Evolutionary conservation across 2,888 invertebrate species (phyloP), one percentile per base, ranked within the genome.

Genomic region (Rhynchonema sp.): DNA sequence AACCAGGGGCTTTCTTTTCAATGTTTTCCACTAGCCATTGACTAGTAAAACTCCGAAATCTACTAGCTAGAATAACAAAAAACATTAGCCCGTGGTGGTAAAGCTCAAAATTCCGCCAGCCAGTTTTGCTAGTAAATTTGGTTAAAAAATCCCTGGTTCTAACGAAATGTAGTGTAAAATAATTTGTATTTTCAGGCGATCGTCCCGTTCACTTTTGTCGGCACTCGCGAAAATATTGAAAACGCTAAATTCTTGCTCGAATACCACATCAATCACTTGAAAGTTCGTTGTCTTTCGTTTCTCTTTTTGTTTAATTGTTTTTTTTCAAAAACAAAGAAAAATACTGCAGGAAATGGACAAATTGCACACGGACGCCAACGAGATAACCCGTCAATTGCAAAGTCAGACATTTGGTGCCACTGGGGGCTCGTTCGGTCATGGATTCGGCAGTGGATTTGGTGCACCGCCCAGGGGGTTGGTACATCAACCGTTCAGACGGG

Each of bases 201-300:
- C 77, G 91, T 96, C 76, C 92, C 94, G 68, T 96, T 96, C 80
- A 89, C 94, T 70, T 96, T 96, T 80, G 92, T 96, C 66, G 94
- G 96, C 73, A 94, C 94, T 60, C 82, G 87, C 66, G 94, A 94
- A 79, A 89, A 86, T 80, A 92, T 94, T 80, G 83, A 84, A 71
- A 75, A 76, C 67, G 79, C 78, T 58, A 70, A 72, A 64, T 85
- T 96, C 74, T 82, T 96, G 64, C 81, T 96, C 70, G 90, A 96
- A 76, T 96, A 92, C 79, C 92, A 96, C 78, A 80, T 96, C 73
- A 86, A 86, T 69, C 92, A 94, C 75, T 81, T 96, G 70, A 87
- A 87, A 82, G 91, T 89, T 17, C 38, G 6, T 6, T 17, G 17
- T 6, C 17, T 38, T 38, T 38, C 9, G 38, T 6, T 17, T 17